A percentile compares a stretch with the other conserved stretches of the same genome.
These are phyloP conservation scores for Hippocampus barbouri DNA, from an alignment of 2,113 vertebrate genomes.

Conservation along the genomic window DNA sequence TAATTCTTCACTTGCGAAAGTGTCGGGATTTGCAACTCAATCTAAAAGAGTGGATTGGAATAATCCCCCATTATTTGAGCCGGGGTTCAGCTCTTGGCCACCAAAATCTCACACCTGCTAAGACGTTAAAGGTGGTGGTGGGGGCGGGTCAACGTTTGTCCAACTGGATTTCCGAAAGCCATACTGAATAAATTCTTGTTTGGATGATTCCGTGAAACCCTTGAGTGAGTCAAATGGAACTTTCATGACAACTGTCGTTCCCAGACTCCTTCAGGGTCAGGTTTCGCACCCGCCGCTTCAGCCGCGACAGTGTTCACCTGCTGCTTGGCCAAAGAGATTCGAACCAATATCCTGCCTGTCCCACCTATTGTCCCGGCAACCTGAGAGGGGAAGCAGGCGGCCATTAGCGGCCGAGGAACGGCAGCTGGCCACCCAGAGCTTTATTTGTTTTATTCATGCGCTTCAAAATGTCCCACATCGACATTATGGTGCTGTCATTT, in stretches of 20 bases:
- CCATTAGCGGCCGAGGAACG: conserved; percentile 32
- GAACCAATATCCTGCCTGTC: conserved; percentile 48
- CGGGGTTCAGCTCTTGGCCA: conserved; percentile 51
- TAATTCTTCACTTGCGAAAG: conserved; percentile 33
- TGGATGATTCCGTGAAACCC: neutral
- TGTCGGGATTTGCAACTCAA: conserved; percentile 47
- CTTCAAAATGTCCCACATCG: neutral
- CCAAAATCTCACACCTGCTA: conserved; percentile 57
- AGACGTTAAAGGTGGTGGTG: neutral
- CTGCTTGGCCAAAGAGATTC: conserved; percentile 48
- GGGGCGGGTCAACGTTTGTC: neutral
- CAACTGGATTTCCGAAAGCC: conserved; percentile 27
- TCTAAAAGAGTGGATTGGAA: conserved; percentile 48
- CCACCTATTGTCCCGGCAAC: conserved; percentile 55
- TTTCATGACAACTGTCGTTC: conserved; percentile 31
- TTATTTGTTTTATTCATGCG: neutral
- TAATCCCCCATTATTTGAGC: conserved; percentile 47
- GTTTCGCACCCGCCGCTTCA: conserved; percentile 48
- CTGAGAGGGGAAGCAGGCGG: conserved; percentile 39
- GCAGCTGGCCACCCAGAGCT: conserved; percentile 17
- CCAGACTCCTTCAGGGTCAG: conserved; percentile 40
- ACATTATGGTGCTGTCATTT: neutral
- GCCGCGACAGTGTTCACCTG: conserved; percentile 38
- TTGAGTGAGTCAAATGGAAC: neutral
- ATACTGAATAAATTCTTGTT: conserved; percentile 30